Evolutionary conservation across 1,140 invertebrate genomes (phyloP), one percentile per base, ranked within the genome.

Genomic region (Pseudomyrmex pallidus): DNA sequence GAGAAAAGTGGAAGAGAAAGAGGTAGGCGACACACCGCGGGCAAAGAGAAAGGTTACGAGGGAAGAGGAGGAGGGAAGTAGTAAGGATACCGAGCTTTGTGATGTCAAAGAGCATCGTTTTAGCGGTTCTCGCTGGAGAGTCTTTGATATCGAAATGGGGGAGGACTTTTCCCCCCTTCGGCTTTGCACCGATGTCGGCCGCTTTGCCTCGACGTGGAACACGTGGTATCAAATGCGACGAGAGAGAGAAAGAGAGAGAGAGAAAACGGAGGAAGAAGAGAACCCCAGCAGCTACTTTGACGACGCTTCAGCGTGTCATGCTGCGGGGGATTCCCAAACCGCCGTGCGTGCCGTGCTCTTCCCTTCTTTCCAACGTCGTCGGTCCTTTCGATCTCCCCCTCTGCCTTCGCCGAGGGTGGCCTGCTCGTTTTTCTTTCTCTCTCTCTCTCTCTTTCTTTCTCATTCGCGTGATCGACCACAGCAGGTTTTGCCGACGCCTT

Each of bases 221-320:
- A 57, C 48, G 64, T 62, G 77, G 67, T 74, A 83, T 78, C 52
- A 77, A 90, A 83, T 52, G 68, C 82, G 76, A 88, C 66, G 74
- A 74, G 82, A 77, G 83, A 52, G 86, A 84, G 87, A 85, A n/a
- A n/a, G 63, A 67, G 10, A 64, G 62, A 10, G 10, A n/a, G 20
- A 25, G 57, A 15, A 57, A 17, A 62, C 2, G 73, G 73, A 74
- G 46, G 80, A 85, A 85, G 83, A 85, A 85, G 84, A 83, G 67
- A 84, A 78, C 84, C 84, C 85, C 82, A 83, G 85, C 86, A 84
- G 82, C 85, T 80, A 80, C 87, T 88, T 85, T 88, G 80, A 74
- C 84, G 83, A 77, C 62, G 83, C 56, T 74, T 74, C 74, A 17
- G 64, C 66, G 63, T 52, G 72, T 74, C 67, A 67, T 85, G 59